phyloP scores from a whole-genome alignment of 2,797 vertebrate species.

The Hippopotamyrus pictus region DNA sequence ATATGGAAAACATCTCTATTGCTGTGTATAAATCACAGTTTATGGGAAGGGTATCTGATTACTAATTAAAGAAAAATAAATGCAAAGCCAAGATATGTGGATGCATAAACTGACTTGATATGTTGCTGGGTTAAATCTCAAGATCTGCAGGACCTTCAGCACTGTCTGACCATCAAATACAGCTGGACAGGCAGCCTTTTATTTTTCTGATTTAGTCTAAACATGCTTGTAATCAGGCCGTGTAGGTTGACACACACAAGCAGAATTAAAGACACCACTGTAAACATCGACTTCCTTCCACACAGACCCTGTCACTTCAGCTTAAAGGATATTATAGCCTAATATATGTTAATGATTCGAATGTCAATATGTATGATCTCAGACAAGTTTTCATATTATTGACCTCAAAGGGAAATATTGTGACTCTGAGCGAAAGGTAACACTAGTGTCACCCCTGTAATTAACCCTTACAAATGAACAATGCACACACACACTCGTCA shows the following conservation, averaged over 20 bases:
- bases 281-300: constrained; percentile 4
- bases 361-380: constrained; percentile 69
- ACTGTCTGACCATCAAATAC: neutral
- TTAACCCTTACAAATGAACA: constrained; percentile 57
- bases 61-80: neutral
- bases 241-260: neutral
- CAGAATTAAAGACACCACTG: neutral
- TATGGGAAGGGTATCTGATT: neutral
- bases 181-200: neutral
- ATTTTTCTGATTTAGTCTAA: neutral
- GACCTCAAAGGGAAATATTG: constrained; percentile 65
- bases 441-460: constrained; percentile 73
- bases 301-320: constrained; percentile 46
- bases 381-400: constrained; percentile 69
- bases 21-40: neutral
- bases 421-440: constrained; percentile 69
- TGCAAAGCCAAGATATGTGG: neutral
- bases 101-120: neutral
- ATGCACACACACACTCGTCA: constrained; percentile 48
- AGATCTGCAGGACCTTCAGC: neutral
- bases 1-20: neutral
- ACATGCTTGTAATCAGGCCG: neutral
- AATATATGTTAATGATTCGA: constrained; percentile 60
- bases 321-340: constrained; percentile 55
- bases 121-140: neutral